phyloP scores from a whole-genome alignment of 2,888 invertebrate species.

The Epinotia nisella region DNA sequence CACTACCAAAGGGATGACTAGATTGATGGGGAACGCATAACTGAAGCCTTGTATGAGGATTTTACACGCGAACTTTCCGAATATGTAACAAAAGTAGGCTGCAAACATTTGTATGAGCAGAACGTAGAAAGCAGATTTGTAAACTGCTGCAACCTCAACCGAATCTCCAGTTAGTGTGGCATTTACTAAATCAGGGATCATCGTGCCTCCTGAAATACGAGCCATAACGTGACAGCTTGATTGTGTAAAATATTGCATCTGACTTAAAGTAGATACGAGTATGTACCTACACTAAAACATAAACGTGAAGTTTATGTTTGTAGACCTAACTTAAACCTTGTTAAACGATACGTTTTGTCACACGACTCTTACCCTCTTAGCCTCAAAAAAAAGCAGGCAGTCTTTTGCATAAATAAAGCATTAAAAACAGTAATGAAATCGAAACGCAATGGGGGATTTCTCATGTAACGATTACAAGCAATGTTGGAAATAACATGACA shows the following conservation, averaged over 20 bases:
- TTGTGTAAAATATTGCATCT: too few species aligned
- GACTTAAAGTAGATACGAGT: too few species aligned
- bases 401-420: conserved; percentile 2
- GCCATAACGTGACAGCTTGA: too few species aligned
- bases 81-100: conserved; percentile 95
- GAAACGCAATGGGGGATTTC: conserved; percentile 55
- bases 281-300: too few species aligned
- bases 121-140: conserved; percentile 90
- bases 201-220: conserved; percentile 78
- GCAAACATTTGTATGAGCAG: conserved; percentile 92
- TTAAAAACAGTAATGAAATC: conserved; percentile 45
- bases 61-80: conserved; percentile 98
- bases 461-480: conserved; percentile 47
- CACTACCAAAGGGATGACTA: conserved; percentile 95
- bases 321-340: neutral
- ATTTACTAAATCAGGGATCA: conserved; percentile 90
- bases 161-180: conserved; percentile 91
- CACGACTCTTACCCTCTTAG: neutral
- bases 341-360: neutral
- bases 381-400: conserved; percentile 11
- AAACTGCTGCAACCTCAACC: conserved; percentile 88
- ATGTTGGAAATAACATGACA: conserved; percentile 55
- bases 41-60: conserved; percentile 98
- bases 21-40: conserved; percentile 97
- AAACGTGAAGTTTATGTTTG: neutral